These are phyloP conservation scores for Cheilinus undulatus DNA, from an alignment of 2,113 vertebrate genomes.

Conservation along the genomic window DNA sequence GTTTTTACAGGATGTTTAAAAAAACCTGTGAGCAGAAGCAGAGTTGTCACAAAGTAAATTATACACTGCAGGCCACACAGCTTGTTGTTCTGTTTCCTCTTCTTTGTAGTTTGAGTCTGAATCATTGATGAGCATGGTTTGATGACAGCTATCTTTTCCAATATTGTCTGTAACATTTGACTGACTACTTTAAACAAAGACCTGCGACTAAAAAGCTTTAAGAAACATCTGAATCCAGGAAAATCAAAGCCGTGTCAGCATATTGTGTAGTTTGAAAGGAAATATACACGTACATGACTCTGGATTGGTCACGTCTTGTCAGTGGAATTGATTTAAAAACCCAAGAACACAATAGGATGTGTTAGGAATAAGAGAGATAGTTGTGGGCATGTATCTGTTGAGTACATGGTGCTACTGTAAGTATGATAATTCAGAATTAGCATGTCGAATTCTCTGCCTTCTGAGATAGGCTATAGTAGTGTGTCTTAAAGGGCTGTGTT, in stretches of 20 bases:
- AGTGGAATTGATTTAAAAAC: conserved; percentile 71
- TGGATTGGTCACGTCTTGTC: conserved; percentile 65
- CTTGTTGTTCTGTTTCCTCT: conserved; percentile 28
- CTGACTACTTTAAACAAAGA: conserved; percentile 44
- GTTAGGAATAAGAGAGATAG: conserved; percentile 73
- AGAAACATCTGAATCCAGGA: conserved; percentile 43
- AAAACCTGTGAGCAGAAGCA: conserved; percentile 33
- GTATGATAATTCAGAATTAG: conserved; percentile 81
- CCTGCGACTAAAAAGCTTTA: conserved; percentile 9
- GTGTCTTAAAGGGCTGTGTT: conserved; percentile 70
- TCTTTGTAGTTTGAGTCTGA: conserved; percentile 43
- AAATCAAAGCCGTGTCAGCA: conserved; percentile 71
- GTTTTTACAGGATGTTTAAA: conserved; percentile 11
- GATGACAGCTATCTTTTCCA: conserved; percentile 52
- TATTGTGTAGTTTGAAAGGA: conserved; percentile 43
- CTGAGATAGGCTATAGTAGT: conserved; percentile 71
- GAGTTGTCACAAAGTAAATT: conserved; percentile 15
- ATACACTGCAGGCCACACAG: conserved; percentile 5
- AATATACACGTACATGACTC: conserved; percentile 30
- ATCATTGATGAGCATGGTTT: conserved; percentile 40
- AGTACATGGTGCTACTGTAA: conserved; percentile 68
- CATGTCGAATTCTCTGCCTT: conserved; percentile 76
- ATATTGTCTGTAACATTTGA: conserved; percentile 45
- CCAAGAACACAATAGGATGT: conserved; percentile 75
- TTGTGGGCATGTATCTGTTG: conserved; percentile 68